Evolutionary conservation across 2,888 invertebrate species (phyloP).

Genomic region (Drosophila leonis): DNA sequence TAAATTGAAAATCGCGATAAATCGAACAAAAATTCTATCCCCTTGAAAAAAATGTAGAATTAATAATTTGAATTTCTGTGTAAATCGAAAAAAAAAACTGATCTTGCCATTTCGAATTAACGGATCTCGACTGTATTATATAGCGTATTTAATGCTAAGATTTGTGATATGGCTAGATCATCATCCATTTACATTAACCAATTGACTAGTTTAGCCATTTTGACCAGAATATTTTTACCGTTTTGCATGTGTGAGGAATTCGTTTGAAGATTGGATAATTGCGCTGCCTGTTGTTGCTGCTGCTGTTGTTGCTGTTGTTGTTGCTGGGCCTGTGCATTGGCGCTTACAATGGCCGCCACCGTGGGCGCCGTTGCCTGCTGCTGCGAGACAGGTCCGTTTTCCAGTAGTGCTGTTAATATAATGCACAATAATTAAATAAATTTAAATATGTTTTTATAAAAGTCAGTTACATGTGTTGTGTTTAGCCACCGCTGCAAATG

Average conservation of each 20-base stretch:
- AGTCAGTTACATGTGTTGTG: slow-evolving; percentile 85
- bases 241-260: slow-evolving; percentile 85
- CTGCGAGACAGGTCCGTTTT: slow-evolving; percentile 83
- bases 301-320: slow-evolving; percentile 50
- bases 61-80: too few relatives aligned
- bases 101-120: too few relatives aligned
- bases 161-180: too few relatives aligned
- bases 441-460: too few relatives aligned
- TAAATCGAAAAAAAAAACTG: too few relatives aligned
- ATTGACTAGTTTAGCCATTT: neutral
- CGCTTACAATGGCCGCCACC: slow-evolving; percentile 81
- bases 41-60: too few relatives aligned
- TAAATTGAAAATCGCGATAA: too few relatives aligned
- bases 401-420: slow-evolving; percentile 83
- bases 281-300: slow-evolving; percentile 68
- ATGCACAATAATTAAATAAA: neutral
- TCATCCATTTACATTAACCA: too few relatives aligned
- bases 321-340: slow-evolving; percentile 62
- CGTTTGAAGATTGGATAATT: slow-evolving; percentile 84
- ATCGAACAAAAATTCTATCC: too few relatives aligned
- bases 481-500: slow-evolving; percentile 89
- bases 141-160: too few relatives aligned
- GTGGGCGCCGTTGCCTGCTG: slow-evolving; percentile 76
- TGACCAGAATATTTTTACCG: slow-evolving; percentile 59
- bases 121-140: too few relatives aligned